Evolutionary conservation across 2,888 invertebrate species (phyloP).

Genomic region (Hemithea aestivaria): DNA sequence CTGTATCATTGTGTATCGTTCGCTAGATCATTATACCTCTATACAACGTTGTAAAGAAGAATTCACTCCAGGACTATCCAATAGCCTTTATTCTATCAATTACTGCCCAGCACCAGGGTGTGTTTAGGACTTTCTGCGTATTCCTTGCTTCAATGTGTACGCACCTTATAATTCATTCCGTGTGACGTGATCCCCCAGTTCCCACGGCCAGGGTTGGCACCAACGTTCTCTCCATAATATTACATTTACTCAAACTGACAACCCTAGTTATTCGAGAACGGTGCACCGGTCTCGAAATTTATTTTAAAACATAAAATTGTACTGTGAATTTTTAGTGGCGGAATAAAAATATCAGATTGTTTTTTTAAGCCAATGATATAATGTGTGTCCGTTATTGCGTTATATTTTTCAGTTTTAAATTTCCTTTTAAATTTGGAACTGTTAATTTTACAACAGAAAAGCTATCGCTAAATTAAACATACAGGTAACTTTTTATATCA

Average conservation of each 20-base stretch:
- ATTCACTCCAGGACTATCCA: no score
- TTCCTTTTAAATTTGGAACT: neutral
- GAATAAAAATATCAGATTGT: slow-evolving; percentile 11
- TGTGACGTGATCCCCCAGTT: neutral
- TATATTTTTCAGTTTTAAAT: neutral
- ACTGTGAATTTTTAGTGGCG: slow-evolving; percentile 26
- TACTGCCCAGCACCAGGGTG: no score
- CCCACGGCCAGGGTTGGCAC: slow-evolving; percentile 21
- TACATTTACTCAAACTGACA: slow-evolving; percentile 24
- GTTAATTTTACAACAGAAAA: no score
- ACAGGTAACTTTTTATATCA: no score
- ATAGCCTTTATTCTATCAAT: no score
- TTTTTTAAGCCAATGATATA: slow-evolving; percentile 11
- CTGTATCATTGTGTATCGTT: no score
- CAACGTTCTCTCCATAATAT: slow-evolving; percentile 22
- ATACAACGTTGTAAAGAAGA: no score
- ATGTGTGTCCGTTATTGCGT: slow-evolving; percentile 1
- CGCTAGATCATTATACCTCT: no score
- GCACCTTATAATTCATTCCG: slow-evolving; percentile 11
- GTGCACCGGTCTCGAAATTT: slow-evolving; percentile 19
- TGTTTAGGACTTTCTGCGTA: no score
- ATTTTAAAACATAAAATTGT: slow-evolving; percentile 28
- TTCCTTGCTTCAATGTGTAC: no score
- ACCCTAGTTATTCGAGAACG: slow-evolving; percentile 26
- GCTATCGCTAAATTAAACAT: no score